Evolutionary conservation across 1,140 invertebrate species (phyloP), one percentile per base, ranked within the genome.

Genomic region (Eumeta japonica): DNA sequence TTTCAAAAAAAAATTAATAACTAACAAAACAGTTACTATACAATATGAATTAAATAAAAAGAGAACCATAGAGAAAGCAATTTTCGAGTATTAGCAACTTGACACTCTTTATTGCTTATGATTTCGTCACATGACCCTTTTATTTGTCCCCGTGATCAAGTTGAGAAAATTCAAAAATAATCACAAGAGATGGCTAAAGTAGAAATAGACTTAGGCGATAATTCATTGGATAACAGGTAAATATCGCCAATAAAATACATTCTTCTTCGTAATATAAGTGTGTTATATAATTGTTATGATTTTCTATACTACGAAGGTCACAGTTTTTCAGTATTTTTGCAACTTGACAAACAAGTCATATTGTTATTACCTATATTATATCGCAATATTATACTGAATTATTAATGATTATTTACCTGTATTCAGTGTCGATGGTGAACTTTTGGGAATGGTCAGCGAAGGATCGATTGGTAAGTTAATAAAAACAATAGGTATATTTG

Each of bases 91-190:
- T n/a, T n/a, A n/a, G n/a, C n/a, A n/a, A n/a, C n/a, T n/a, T n/a
- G n/a, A n/a, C n/a, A n/a, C n/a, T n/a, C n/a, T n/a, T n/a, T n/a
- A 28, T 9, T 61, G 56, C 63, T 55, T 70, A 46, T 70, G 51
- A 37, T 39, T 13, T 41, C 47, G 63, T 76, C 74, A 76, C 74
- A 74, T 76, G 74, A 76, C 70, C 70, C 55, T 52, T 62, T 70
- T 72, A 64, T 63, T 75, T 75, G 72, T 75, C 60, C 72, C 70
- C 72, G 72, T 75, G 70, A 75, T 70, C 66, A 74, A 66, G 57
- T 68, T 67, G 56, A 62, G 62, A 55, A 71, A 70, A 73, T 71
- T 73, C 62, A 71, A 74, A 75, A 68, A 70, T 72, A 72, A 72
- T 71, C 63, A 64, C 57, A 58, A 57, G 60, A 54, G 63, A 68